Conservation (phyloP, 2,113 vertebrate genomes). For the Tursiops truncatus region DNA sequence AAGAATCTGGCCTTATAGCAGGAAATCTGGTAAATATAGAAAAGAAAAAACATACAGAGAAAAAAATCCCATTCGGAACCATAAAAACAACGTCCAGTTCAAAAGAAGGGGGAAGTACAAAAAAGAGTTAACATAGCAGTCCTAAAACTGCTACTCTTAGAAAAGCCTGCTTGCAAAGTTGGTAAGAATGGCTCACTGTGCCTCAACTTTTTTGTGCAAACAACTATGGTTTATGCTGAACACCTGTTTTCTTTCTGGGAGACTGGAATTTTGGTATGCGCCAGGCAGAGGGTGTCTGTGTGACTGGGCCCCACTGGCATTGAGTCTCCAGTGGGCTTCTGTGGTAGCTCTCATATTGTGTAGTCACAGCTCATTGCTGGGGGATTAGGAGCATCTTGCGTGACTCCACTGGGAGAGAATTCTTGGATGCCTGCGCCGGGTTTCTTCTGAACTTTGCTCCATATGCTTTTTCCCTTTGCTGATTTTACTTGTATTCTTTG, state of each 20-base stretch:
- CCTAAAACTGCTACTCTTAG: not conserved
- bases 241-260: too few species aligned
- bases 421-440: not conserved
- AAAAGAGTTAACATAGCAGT: not conserved
- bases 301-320: not conserved
- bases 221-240: too few species aligned
- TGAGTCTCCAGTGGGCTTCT: not conserved
- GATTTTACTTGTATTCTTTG: not conserved
- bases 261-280: too few species aligned
- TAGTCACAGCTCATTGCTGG: not conserved
- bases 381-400: not conserved
- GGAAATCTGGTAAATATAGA: not conserved
- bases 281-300: too few species aligned
- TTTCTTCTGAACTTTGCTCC: not conserved
- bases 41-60: not conserved
- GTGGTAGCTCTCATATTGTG: not conserved
- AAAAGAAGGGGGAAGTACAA: not conserved
- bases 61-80: too few species aligned
- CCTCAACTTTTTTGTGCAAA: too few species aligned
- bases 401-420: not conserved
- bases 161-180: not conserved
- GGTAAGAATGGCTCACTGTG: not conserved
- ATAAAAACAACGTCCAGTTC: not conserved
- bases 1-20: not conserved
- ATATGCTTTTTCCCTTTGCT: not conserved